Evolutionary conservation across 2,797 vertebrate genomes (phyloP).

Genomic region (Dermochelys coriacea): DNA sequence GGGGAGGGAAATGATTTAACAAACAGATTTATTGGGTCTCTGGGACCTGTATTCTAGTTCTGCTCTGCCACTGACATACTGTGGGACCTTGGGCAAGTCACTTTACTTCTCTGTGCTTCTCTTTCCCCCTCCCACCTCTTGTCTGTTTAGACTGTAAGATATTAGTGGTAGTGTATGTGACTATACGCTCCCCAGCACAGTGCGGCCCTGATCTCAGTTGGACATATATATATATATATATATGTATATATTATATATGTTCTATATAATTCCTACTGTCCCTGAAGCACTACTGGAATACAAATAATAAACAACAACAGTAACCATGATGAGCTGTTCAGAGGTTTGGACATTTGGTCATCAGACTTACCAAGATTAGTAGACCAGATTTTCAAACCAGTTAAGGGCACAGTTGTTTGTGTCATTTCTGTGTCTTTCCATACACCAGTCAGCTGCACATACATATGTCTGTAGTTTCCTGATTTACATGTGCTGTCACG

Average conservation of each 20-base stretch:
- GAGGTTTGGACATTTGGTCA: not conserved
- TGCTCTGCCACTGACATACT: not conserved
- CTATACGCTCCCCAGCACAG: not conserved
- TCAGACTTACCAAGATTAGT: not conserved
- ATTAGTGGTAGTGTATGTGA: not conserved
- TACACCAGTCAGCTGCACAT: not conserved
- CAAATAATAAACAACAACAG: not conserved
- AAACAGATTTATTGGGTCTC: not conserved
- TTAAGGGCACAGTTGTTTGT: not conserved
- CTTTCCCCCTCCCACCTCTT: not conserved
- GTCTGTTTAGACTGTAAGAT: not conserved
- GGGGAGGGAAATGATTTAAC: not conserved
- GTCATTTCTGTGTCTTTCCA: not conserved
- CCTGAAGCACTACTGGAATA: not conserved
- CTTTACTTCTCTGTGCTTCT: not conserved
- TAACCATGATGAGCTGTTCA: not conserved
- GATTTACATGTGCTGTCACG: not conserved
- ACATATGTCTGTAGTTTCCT: not conserved
- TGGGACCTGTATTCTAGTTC: not conserved
- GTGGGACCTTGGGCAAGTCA: not conserved
- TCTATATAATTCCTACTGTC: too few species aligned
- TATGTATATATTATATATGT: too few species aligned
- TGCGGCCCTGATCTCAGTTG: not conserved
- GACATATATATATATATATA: too few species aligned
- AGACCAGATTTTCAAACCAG: not conserved